Evolutionary conservation across 1,140 invertebrate species (phyloP).

Genomic region (Papilio glaucus): DNA sequence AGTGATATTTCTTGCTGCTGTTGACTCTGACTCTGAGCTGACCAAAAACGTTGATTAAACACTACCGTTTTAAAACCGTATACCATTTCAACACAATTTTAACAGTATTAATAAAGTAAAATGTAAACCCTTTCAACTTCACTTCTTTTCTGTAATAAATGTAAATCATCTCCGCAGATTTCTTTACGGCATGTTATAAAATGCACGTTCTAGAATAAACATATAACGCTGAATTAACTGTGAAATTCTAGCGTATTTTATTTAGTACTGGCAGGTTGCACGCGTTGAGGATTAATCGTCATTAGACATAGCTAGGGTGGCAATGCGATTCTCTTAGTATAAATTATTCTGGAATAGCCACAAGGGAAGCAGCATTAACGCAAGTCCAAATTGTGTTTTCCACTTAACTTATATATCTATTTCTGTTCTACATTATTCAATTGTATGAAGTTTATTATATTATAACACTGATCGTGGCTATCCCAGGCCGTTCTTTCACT

Average conservation of each 20-base stretch:
- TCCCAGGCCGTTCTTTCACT: too few species aligned
- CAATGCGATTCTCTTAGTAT: background rate
- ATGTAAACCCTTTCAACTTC: background rate
- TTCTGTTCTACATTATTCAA: too few species aligned
- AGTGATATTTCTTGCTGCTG: too few species aligned
- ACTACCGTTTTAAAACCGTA: background rate
- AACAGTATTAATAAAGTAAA: background rate
- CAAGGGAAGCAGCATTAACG: too few species aligned
- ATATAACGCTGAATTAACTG: background rate
- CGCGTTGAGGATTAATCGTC: constrained; percentile 21
- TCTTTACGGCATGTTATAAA: constrained; percentile 8
- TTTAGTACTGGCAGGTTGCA: constrained; percentile 21
- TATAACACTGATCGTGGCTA: too few species aligned
- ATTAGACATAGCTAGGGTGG: constrained; percentile 15
- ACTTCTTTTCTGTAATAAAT: background rate
- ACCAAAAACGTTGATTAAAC: background rate
- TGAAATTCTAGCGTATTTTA: constrained; percentile 31
- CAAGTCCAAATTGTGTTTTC: too few species aligned
- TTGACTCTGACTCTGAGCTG: too few species aligned
- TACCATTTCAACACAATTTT: background rate
- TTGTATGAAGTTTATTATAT: too few species aligned
- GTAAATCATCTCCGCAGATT: background rate
- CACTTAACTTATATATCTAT: too few species aligned
- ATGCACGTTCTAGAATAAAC: constrained; percentile 26
- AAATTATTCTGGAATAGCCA: background rate